A percentile compares a stretch with the other conserved stretches of the same genome.
Evolutionary conservation across 2,797 vertebrate species (phyloP).

Genomic region (Pseudopleuronectes americanus): DNA sequence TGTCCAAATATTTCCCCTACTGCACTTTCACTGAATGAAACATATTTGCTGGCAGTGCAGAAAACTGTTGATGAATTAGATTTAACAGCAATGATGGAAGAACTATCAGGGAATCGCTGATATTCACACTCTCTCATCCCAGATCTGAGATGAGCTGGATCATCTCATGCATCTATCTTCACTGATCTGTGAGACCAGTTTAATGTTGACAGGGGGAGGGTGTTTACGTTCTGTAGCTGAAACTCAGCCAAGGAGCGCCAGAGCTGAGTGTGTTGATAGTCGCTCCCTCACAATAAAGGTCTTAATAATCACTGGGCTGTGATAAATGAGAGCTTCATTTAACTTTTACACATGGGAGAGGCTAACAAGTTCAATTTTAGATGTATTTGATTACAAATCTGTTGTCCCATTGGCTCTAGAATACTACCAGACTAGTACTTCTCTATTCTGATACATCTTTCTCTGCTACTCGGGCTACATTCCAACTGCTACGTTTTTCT

Average conservation of each 20-base stretch:
- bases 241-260: conserved; percentile 9
- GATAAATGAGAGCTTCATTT: not conserved
- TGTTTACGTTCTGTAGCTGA: conserved; percentile 6
- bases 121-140: not conserved
- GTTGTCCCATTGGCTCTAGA: not conserved
- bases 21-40: not conserved
- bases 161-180: conserved; percentile 4
- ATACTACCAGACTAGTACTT: too few relatives aligned
- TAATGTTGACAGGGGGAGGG: conserved; percentile 7
- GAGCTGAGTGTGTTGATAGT: conserved; percentile 10
- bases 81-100: not conserved
- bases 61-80: not conserved
- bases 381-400: not conserved
- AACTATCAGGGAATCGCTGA: not conserved
- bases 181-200: conserved; percentile 12
- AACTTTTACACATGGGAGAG: not conserved
- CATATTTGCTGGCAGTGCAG: not conserved
- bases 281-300: not conserved
- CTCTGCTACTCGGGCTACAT: conserved; percentile 24
- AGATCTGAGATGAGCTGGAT: conserved; percentile 10
- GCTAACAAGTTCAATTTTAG: not conserved
- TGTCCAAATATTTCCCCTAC: not conserved
- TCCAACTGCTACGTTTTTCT: too few relatives aligned
- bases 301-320: not conserved
- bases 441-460: not conserved